Conservation (phyloP, 1,140 invertebrate species). For the Antheraea pernyi region DNA sequence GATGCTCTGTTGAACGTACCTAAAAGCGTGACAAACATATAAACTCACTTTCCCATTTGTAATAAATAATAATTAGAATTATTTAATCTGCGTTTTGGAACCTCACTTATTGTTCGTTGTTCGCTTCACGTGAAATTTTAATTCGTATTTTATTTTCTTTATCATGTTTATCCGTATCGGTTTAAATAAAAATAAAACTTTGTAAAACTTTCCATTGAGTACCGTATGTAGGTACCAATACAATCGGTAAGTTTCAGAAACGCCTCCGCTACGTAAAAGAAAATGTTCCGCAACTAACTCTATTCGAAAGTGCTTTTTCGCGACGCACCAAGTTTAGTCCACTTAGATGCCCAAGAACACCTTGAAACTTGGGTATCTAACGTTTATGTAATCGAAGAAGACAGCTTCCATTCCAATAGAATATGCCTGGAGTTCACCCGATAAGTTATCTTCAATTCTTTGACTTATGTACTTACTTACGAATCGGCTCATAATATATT, state of each 20-base stretch:
- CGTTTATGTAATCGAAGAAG: constrained; percentile 39
- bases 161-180: background rate
- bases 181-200: background rate
- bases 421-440: constrained; percentile 50
- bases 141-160: background rate
- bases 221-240: constrained; percentile 1
- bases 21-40: no score
- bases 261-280: constrained; percentile 18
- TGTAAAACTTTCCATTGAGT: constrained; percentile 6
- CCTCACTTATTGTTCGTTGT: no score
- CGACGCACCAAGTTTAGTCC: constrained; percentile 43
- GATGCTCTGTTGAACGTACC: no score
- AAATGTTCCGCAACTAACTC: constrained; percentile 35
- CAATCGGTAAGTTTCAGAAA: constrained; percentile 22
- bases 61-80: no score
- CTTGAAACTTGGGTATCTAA: constrained; percentile 38
- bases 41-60: no score
- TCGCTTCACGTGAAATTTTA: no score
- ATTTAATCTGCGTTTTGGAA: no score
- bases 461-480: constrained; percentile 61
- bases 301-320: constrained; percentile 47
- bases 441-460: constrained; percentile 65
- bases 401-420: constrained; percentile 45
- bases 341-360: constrained; percentile 45
- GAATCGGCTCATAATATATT: constrained; percentile 72